A percentile compares a stretch with the other conserved stretches of the same genome.
phyloP scores from a whole-genome alignment of 2,797 vertebrate species.

The Siniperca undulata region DNA sequence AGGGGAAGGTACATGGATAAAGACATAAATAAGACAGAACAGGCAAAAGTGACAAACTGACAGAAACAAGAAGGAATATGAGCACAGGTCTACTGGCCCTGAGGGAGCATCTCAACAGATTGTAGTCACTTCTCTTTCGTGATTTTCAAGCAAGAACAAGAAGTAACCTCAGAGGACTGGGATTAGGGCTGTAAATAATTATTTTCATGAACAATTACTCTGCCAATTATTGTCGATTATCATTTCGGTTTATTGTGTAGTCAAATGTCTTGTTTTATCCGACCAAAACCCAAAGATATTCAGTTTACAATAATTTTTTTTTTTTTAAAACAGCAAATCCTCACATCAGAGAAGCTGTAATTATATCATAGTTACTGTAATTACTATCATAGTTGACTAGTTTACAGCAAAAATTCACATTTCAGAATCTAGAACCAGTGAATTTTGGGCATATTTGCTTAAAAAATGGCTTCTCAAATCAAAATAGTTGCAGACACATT shows the following conservation, averaged over 20 bases:
- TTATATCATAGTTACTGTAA: not conserved
- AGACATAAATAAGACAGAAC: conserved; percentile 62
- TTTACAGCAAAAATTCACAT: not conserved
- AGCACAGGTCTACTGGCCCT: conserved; percentile 28
- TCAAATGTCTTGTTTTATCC: not conserved
- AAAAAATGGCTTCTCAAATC: not conserved
- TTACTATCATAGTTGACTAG: not conserved
- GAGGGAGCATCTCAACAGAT: conserved; percentile 52
- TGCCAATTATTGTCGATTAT: not conserved
- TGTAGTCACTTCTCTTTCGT: not conserved
- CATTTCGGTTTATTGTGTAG: not conserved
- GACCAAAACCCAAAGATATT: not conserved
- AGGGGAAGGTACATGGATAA: conserved; percentile 35
- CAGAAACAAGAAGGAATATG: conserved; percentile 37
- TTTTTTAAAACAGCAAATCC: not conserved
- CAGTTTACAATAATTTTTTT: not conserved
- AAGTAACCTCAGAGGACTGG: not conserved
- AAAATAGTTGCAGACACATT: not conserved
- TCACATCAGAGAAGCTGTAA: not conserved
- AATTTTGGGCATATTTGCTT: not conserved
- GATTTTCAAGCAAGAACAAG: not conserved
- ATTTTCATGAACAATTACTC: not conserved
- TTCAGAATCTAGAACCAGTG: not conserved
- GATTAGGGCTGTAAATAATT: not conserved
- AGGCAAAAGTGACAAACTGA: conserved; percentile 57